Evolutionary conservation across 2,797 vertebrate species (phyloP).

Genomic region (Poecilia picta): DNA sequence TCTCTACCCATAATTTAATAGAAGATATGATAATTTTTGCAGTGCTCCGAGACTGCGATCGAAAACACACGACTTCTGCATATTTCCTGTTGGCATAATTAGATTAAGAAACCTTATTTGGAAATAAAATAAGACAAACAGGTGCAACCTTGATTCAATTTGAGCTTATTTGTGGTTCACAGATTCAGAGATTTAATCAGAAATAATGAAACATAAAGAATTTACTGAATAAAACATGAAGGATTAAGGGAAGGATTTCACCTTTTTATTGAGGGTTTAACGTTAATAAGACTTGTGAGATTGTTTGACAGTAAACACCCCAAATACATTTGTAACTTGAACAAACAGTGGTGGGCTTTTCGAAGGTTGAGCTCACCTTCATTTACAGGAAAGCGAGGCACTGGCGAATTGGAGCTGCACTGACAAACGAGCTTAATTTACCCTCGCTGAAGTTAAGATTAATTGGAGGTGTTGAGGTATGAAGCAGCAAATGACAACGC

Average conservation of each 20-base stretch:
- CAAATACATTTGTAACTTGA: slow-evolving; percentile 67
- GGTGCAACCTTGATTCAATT: slow-evolving; percentile 39
- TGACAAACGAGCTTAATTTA: slow-evolving; percentile 80
- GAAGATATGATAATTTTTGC: slow-evolving; percentile 47
- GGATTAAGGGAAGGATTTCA: not conserved
- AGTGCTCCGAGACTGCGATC: slow-evolving; percentile 33
- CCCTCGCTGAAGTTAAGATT: slow-evolving; percentile 76
- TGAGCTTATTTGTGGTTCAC: slow-evolving; percentile 21
- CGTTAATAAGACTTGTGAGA: slow-evolving; percentile 23
- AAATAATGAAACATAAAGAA: not conserved
- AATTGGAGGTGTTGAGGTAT: slow-evolving; percentile 80
- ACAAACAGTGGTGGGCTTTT: slow-evolving; percentile 51
- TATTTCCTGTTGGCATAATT: slow-evolving; percentile 47
- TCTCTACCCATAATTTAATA: slow-evolving; percentile 50
- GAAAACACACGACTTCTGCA: slow-evolving; percentile 41
- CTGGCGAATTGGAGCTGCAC: slow-evolving; percentile 54
- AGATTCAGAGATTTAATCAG: slow-evolving; percentile 22
- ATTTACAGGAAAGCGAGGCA: slow-evolving; percentile 64
- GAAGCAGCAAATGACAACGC: slow-evolving; percentile 78
- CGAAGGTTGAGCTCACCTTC: slow-evolving; percentile 76
- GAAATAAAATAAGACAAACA: slow-evolving; percentile 45
- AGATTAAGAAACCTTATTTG: slow-evolving; percentile 41
- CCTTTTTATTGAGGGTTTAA: slow-evolving; percentile 1
- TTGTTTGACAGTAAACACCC: slow-evolving; percentile 67
- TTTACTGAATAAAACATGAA: not conserved